Conservation (phyloP, 2,888 invertebrate species). For the Syritta pipiens region DNA sequence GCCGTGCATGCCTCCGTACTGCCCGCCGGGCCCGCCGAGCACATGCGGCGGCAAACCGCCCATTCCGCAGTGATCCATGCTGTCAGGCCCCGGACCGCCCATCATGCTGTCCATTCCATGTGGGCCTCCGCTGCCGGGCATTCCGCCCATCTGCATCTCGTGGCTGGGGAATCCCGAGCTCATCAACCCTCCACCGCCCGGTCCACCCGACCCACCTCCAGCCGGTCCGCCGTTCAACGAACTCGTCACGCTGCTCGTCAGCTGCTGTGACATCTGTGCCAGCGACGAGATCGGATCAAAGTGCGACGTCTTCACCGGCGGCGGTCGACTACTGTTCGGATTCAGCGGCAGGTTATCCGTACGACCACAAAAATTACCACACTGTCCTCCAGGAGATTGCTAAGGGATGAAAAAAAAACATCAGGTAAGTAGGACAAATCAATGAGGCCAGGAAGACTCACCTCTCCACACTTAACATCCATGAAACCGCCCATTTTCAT, state of each 20-base stretch:
- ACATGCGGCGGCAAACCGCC: slow-evolving; percentile 67
- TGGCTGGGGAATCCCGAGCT: slow-evolving; percentile 63
- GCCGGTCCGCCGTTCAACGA: slow-evolving; percentile 79
- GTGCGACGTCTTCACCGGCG: slow-evolving; percentile 84
- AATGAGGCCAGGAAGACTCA: slow-evolving; percentile 16
- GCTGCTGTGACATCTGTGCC: slow-evolving; percentile 96
- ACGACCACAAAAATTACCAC: slow-evolving; percentile 78
- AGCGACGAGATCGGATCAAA: slow-evolving; percentile 96
- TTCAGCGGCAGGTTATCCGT: slow-evolving; percentile 84
- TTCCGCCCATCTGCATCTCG: slow-evolving; percentile 73
- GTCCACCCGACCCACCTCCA: slow-evolving; percentile 72
- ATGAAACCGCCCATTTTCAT: slow-evolving; percentile 77
- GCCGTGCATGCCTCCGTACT: slow-evolving; percentile 69
- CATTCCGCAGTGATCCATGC: slow-evolving; percentile 75
- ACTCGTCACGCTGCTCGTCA: slow-evolving; percentile 87
- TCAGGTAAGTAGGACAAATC: neutral
- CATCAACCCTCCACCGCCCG: slow-evolving; percentile 71
- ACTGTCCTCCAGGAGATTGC: slow-evolving; percentile 70
- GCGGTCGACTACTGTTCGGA: slow-evolving; percentile 82
- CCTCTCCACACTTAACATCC: slow-evolving; percentile 72
- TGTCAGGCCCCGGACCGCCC: slow-evolving; percentile 71
- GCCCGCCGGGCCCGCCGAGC: slow-evolving; percentile 65
- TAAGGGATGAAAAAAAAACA: slow-evolving; percentile 70
- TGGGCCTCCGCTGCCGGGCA: slow-evolving; percentile 49
- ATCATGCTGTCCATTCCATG: slow-evolving; percentile 74